Base-by-base conservation (phyloP, 35 echinoderm and acorn worm species). In the Apostichopus californicus region DNA sequence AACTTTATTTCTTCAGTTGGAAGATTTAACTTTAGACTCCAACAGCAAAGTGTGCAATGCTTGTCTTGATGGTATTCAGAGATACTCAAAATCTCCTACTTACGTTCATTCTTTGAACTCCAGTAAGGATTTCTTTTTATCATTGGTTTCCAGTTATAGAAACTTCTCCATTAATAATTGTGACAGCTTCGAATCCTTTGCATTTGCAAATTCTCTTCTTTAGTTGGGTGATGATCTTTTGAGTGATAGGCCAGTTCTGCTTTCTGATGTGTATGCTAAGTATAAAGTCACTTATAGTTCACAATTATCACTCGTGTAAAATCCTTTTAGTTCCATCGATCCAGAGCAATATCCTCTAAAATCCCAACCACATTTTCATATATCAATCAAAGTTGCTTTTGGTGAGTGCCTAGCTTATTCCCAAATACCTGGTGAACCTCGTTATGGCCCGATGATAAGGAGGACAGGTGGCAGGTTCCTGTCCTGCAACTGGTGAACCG, bases 371-470 rank as follows among this genome's bases (percentile, higher is more conserved):
- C 78, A 80, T 52, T 54, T 80, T 13, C 25, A 46, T 52, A 80
- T 26, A 8, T 83, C 80, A 56, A 10, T 83, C 5, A 83, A 83
- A 55, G 80, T 55, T 56, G 80, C 80, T 56, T 57, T 83, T 83
- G 80, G 80, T n/a, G 56, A 15, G 6, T 56, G 52, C 5, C 6
- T 83, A 13, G 5, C 34, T 56, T 54, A 13, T 56, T 83, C 80
- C 6, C 80, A 83, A 12, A 57, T 83, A 17, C 56, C 11, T 13
- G 80, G 71, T 73, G 1, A 73, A 21, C 71, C 71, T 3, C 71
- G 71, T 6, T 83, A 83, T 83, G 80, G 80, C 9, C 55, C 46
- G 20, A 83, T 83, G 80, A 83, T 83, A 56, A 83, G 80, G 56
- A 54, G 80, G 56, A 55, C 26, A 13, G 80, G 53, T 28, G 17